Conservation (phyloP, 1,140 invertebrate species). For the Drosophila leontia region DNA sequence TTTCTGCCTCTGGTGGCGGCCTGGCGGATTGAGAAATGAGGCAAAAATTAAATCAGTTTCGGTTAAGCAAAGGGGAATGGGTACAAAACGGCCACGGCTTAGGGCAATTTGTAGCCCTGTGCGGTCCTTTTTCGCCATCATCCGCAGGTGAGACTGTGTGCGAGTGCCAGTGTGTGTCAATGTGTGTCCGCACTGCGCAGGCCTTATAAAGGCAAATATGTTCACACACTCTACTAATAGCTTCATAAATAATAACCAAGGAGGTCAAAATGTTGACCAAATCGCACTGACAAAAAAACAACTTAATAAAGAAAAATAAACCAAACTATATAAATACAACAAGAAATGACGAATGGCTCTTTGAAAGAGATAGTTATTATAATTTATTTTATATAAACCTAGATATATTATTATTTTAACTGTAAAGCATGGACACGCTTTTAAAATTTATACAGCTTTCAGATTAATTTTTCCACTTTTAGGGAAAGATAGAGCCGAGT, state of each 20-base stretch:
- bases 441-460: no score
- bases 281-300: constrained; percentile 52
- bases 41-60: constrained; percentile 81
- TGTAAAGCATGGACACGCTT: no score
- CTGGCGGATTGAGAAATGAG: constrained; percentile 64
- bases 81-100: constrained; percentile 54
- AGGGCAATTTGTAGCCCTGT: constrained; percentile 79
- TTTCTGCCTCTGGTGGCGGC: constrained; percentile 58
- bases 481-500: no score
- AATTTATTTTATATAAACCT: no score
- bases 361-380: no score
- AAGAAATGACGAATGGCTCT: not conserved
- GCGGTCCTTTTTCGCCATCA: constrained; percentile 70
- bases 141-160: constrained; percentile 36
- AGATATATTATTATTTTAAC: no score
- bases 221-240: constrained; percentile 84
- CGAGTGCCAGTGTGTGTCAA: constrained; percentile 23
- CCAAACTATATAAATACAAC: not conserved
- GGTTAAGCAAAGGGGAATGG: constrained; percentile 59
- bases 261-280: constrained; percentile 67
- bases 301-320: not conserved
- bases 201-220: constrained; percentile 78
- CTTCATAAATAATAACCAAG: constrained; percentile 85
- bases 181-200: constrained; percentile 25
- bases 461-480: no score